phyloP scores from a whole-genome alignment of 2,888 invertebrate genomes.

The Callosobruchus maculatus region DNA sequence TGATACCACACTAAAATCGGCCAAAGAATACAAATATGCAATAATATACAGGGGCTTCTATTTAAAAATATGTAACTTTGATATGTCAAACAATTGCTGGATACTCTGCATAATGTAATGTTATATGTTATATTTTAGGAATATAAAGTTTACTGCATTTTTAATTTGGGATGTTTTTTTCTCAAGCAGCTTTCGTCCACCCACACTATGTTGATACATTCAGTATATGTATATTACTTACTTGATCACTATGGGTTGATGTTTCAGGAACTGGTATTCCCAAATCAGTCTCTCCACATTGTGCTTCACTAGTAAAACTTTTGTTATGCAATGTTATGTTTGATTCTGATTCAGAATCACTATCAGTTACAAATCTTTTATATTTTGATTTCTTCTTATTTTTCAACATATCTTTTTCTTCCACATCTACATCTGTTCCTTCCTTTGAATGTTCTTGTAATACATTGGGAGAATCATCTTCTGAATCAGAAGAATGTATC shows the following conservation, averaged over 20 bases:
- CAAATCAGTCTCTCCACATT: slow-evolving; percentile 1
- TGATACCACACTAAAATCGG: too few relatives aligned
- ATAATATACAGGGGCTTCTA: too few relatives aligned
- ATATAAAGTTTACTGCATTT: too few relatives aligned
- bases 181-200: too few relatives aligned
- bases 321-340: background rate
- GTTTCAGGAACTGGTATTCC: background rate
- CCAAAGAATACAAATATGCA: too few relatives aligned
- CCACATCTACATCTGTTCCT: background rate
- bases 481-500: background rate
- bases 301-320: background rate
- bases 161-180: too few relatives aligned
- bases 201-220: too few relatives aligned
- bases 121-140: too few relatives aligned
- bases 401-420: slow-evolving; percentile 2
- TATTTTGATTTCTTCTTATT: slow-evolving; percentile 5
- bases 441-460: background rate
- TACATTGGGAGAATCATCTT: background rate
- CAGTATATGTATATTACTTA: background rate
- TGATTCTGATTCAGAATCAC: slow-evolving; percentile 22
- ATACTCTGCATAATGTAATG: too few relatives aligned
- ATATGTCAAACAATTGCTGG: too few relatives aligned
- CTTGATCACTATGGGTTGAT: background rate
- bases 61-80: too few relatives aligned
- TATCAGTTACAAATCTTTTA: slow-evolving; percentile 17